Conservation (phyloP, 2,888 invertebrate species). For the Electrophaes corylata region DNA sequence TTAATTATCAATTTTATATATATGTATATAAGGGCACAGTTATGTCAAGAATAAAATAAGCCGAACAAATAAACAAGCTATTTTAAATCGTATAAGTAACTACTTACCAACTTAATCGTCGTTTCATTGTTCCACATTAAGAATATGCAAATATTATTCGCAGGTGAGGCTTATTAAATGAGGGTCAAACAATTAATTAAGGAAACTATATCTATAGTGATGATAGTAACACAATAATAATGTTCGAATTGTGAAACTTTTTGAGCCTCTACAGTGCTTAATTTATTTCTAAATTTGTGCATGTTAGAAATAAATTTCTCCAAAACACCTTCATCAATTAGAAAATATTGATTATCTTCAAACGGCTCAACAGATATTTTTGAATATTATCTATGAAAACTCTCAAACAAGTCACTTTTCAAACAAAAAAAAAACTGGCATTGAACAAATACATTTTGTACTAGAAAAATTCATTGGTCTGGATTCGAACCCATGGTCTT, state of each 20-base stretch:
- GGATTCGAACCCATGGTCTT: no score
- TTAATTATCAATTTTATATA: not conserved
- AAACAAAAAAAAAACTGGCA: no score
- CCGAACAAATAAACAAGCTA: not conserved
- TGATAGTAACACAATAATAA: not conserved
- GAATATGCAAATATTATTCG: conserved; percentile 19
- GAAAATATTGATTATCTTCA: no score
- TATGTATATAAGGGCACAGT: not conserved
- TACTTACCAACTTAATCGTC: not conserved
- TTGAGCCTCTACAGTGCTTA: not conserved
- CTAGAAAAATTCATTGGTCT: no score
- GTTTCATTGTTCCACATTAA: conserved; percentile 13
- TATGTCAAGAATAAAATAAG: not conserved
- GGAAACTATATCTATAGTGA: not conserved
- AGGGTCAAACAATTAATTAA: conserved; percentile 29
- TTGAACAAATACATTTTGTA: no score
- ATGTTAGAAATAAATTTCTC: no score
- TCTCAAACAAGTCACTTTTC: no score
- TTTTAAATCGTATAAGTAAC: not conserved
- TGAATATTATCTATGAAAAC: no score
- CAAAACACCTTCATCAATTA: no score
- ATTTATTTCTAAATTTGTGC: no score
- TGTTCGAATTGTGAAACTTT: not conserved
- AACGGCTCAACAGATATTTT: no score
- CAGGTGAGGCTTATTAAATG: conserved; percentile 16